These are phyloP conservation scores for Branchipolynoe longqiensis DNA, from an alignment of 2,888 invertebrate species.

Conservation along the genomic window DNA sequence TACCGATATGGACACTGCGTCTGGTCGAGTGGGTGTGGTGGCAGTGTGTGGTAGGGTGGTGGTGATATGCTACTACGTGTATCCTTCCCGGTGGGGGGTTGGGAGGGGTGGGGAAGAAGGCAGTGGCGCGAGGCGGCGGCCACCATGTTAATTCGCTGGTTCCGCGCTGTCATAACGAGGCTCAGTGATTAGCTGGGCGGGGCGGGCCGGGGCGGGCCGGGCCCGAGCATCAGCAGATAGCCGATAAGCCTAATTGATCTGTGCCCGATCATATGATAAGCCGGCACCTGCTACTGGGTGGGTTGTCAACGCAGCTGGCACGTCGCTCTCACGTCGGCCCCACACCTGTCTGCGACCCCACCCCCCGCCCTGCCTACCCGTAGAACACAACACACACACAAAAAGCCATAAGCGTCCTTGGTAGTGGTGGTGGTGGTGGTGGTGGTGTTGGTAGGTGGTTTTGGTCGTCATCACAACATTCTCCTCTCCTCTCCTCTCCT, in stretches of 20 bases:
- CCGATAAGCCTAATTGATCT: slow-evolving; percentile 34
- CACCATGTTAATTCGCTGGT: too few species aligned
- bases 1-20: too few species aligned
- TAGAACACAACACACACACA: too few species aligned
- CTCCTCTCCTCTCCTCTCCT: not conserved
- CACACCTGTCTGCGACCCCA: slow-evolving; percentile 20
- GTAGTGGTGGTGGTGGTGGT: slow-evolving; percentile 5
- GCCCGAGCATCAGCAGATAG: slow-evolving; percentile 3
- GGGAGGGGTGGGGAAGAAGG: too few species aligned
- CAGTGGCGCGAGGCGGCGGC: not conserved
- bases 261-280: slow-evolving; percentile 28
- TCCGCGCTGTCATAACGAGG: slow-evolving; percentile 11
- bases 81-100: too few species aligned
- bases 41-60: too few species aligned
- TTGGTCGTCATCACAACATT: not conserved
- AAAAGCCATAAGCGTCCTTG: too few species aligned
- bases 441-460: not conserved
- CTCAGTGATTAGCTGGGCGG: slow-evolving; percentile 1
- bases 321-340: too few species aligned
- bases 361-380: too few species aligned
- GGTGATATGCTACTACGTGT: too few species aligned
- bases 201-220: slow-evolving; percentile 10
- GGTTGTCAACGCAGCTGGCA: slow-evolving; percentile 17
- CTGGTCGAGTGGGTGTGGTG: too few species aligned
- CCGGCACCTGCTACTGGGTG: slow-evolving; percentile 13